Evolutionary conservation across 2,797 vertebrate genomes (phyloP).

Genomic region (Nyctibius grandis): DNA sequence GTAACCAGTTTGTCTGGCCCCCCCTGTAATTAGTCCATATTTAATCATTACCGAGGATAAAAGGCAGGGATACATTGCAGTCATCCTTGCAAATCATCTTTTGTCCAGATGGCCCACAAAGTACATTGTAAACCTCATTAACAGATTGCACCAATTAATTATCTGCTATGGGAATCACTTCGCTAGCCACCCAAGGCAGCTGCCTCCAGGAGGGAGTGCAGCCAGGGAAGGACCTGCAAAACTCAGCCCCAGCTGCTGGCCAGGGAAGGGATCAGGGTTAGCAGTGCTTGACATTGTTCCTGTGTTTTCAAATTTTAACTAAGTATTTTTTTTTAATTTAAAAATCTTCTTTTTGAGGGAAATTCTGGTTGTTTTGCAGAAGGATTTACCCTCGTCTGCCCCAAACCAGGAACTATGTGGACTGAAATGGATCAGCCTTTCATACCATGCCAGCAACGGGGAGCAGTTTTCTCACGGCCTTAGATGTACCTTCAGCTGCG

Average conservation of each 20-base stretch:
- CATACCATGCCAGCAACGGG: neutral
- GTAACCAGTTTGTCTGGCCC: neutral
- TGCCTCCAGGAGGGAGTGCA: neutral
- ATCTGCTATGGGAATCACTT: neutral
- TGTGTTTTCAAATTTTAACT: neutral
- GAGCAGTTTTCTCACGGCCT: neutral
- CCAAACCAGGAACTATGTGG: rapidly evolving
- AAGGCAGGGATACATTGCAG: neutral
- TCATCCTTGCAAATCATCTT: neutral
- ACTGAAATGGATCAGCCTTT: neutral
- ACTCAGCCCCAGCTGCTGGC: neutral
- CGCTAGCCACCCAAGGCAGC: neutral
- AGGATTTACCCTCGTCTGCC: neutral
- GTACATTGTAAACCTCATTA: conserved; percentile 10
- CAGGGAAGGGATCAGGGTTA: neutral
- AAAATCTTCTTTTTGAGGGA: neutral
- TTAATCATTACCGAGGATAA: neutral
- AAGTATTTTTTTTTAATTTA: neutral
- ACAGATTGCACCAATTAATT: conserved; percentile 43
- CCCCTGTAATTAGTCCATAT: neutral
- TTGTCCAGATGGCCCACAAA: conserved; percentile 30
- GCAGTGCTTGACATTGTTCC: rapidly evolving
- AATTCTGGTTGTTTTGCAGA: neutral
- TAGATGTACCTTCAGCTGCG: neutral
- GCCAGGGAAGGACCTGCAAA: neutral